Evolutionary conservation across 2,888 invertebrate species (phyloP).

Genomic region (Tetheella fluctuosa): DNA sequence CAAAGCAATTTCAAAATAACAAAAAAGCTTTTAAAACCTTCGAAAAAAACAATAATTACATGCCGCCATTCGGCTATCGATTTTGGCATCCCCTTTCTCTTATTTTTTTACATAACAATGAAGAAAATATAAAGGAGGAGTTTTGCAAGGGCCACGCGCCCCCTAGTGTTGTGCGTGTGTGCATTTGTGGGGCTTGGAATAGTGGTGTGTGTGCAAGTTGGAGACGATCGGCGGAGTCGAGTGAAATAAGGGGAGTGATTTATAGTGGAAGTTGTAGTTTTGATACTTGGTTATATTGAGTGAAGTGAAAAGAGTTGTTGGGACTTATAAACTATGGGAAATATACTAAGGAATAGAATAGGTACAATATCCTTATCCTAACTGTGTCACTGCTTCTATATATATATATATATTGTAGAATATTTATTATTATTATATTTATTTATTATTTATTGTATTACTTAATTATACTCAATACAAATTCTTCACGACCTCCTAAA

Average conservation of each 20-base stretch:
- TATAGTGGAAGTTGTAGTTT: constrained; percentile 42
- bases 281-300: constrained; percentile 44
- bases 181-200: constrained; percentile 40
- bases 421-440: no score
- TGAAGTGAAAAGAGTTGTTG: background rate
- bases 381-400: no score
- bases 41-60: constrained; percentile 50
- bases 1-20: constrained; percentile 25
- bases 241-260: constrained; percentile 77
- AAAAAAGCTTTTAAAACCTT: constrained; percentile 26
- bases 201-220: constrained; percentile 63
- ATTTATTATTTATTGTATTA: no score
- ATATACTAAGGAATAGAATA: no score
- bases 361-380: no score
- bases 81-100: constrained; percentile 80
- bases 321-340: background rate
- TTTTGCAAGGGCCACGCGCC: constrained; percentile 74
- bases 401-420: no score
- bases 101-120: constrained; percentile 84
- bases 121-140: constrained; percentile 82
- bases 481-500: no score
- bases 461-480: no score
- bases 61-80: constrained; percentile 76
- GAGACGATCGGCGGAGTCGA: constrained; percentile 79
- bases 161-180: constrained; percentile 54